A percentile compares a stretch with the other conserved stretches of the same genome.
Evolutionary conservation across 53 echinoderm and acorn worm genomes (phyloP).

Genomic region (Glandiceps talaboti): DNA sequence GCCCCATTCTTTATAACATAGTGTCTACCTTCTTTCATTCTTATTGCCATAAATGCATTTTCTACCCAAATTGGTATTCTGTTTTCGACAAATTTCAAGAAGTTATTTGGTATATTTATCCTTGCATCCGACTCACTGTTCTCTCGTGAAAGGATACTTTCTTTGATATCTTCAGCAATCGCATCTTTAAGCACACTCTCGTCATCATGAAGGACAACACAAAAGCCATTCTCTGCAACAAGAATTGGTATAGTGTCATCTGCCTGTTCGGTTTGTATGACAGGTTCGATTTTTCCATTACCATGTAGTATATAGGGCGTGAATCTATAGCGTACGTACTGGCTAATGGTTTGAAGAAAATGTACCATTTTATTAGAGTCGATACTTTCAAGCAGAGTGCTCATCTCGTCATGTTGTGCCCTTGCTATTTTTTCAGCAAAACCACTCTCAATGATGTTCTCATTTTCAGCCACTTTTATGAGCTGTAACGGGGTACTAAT

Average conservation of each 20-base stretch:
- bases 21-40: slow-evolving; percentile 4
- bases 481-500: neutral
- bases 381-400: neutral
- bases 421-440: neutral
- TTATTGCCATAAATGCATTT: slow-evolving; percentile 9
- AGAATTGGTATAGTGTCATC: neutral
- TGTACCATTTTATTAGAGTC: neutral
- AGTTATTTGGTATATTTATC: neutral
- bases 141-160: neutral
- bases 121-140: neutral
- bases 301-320: neutral
- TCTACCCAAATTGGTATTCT: slow-evolving; percentile 5
- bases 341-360: too few relatives aligned
- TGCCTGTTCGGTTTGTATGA: neutral
- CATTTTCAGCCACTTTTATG: neutral
- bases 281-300: neutral
- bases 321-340: neutral
- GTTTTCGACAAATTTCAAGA: slow-evolving; percentile 3
- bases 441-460: too few relatives aligned
- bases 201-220: neutral
- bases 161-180: neutral
- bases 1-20: slow-evolving; percentile 4
- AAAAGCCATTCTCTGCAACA: neutral
- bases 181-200: neutral
- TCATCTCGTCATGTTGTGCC: neutral